Percentiles rank a stretch among this genome's conserved stretches.
phyloP scores from a whole-genome alignment of 1,140 invertebrate genomes.

The Megalopta genalis region DNA sequence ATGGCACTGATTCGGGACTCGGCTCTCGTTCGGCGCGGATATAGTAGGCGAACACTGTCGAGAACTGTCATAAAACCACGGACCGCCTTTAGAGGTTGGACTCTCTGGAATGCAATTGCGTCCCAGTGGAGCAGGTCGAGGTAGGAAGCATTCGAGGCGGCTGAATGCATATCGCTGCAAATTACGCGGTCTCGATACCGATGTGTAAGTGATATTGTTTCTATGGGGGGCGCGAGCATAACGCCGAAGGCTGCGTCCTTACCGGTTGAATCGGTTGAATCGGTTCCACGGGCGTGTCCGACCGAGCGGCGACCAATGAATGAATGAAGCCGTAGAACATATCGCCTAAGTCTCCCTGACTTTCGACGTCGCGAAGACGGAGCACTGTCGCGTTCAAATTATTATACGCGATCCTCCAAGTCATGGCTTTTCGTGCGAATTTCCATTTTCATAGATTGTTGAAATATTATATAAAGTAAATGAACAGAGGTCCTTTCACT shows the following conservation, averaged over 20 bases:
- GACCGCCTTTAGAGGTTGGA: neutral
- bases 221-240: neutral
- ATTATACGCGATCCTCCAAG: neutral
- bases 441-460: too few species aligned
- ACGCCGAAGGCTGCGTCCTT: slow-evolving; percentile 1
- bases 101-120: slow-evolving; percentile 28
- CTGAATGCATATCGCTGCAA: slow-evolving; percentile 23
- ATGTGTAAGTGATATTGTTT: slow-evolving; percentile 31
- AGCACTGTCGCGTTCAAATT: too few species aligned
- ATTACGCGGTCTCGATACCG: slow-evolving; percentile 11
- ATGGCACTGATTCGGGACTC: neutral
- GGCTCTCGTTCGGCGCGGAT: neutral
- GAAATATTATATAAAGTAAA: too few species aligned
- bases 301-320: neutral
- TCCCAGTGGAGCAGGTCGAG: neutral
- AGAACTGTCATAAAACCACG: neutral
- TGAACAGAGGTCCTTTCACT: too few species aligned
- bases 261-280: neutral
- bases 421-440: too few species aligned
- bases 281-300: neutral
- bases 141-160: slow-evolving; percentile 17
- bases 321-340: neutral
- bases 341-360: neutral
- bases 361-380: neutral
- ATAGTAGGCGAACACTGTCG: neutral